Evolutionary conservation across 2,888 invertebrate genomes (phyloP).

Genomic region (Ariolimax columbianus): DNA sequence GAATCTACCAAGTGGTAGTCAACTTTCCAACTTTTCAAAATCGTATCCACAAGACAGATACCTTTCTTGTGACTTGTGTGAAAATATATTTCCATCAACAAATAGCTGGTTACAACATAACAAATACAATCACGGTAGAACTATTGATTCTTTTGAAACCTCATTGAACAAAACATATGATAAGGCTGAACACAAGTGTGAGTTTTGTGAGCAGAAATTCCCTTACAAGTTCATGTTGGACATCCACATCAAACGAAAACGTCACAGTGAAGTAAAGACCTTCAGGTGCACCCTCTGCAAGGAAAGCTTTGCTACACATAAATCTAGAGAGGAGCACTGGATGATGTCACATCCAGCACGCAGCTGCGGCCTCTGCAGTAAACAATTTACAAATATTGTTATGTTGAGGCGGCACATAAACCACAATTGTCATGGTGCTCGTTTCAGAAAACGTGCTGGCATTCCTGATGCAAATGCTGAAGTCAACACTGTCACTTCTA

Average conservation of each 20-base stretch:
- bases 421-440: constrained; percentile 47
- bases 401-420: constrained; percentile 45
- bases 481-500: not conserved
- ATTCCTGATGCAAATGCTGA: constrained; percentile 9
- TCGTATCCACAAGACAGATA: constrained; percentile 49
- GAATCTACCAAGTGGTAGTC: not conserved
- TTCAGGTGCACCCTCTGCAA: constrained; percentile 48
- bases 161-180: not conserved
- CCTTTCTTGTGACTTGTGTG: constrained; percentile 43
- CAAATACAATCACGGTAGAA: constrained; percentile 29
- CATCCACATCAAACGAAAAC: constrained; percentile 46
- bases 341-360: constrained; percentile 47
- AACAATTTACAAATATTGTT: constrained; percentile 48
- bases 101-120: constrained; percentile 46
- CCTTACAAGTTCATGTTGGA: constrained; percentile 49
- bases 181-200: constrained; percentile 21
- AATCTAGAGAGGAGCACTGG: constrained; percentile 47
- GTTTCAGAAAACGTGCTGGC: constrained; percentile 36
- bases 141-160: constrained; percentile 35
- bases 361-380: constrained; percentile 46
- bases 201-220: constrained; percentile 45
- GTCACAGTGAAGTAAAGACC: constrained; percentile 44
- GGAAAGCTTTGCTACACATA: constrained; percentile 38
- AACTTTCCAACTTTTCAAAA: not conserved
- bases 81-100: constrained; percentile 37